These are phyloP conservation scores for Lomographa bimaculata DNA, from an alignment of 2,888 invertebrate species.

Conservation along the genomic window DNA sequence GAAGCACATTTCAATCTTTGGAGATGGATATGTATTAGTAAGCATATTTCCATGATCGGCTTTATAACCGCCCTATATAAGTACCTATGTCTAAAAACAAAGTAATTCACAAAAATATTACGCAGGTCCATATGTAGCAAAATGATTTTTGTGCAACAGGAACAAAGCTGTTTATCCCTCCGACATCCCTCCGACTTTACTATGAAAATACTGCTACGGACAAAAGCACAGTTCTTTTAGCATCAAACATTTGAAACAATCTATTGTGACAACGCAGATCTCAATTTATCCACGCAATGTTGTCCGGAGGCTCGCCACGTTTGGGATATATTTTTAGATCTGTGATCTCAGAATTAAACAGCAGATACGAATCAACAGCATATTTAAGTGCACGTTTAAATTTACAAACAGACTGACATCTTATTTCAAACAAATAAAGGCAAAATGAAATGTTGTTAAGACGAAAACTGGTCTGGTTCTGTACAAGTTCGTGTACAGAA, in stretches of 20 bases:
- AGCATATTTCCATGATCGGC: no score
- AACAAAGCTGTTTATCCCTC: slow-evolving; percentile 13
- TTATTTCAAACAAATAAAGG: no score
- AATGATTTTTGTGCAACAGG: slow-evolving; percentile 10
- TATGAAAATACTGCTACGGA: slow-evolving; percentile 11
- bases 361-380: slow-evolving; percentile 5
- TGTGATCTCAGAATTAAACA: slow-evolving; percentile 28
- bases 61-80: no score
- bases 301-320: slow-evolving; percentile 15
- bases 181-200: slow-evolving; percentile 17
- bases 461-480: no score
- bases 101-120: neutral
- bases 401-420: no score
- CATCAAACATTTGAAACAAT: slow-evolving; percentile 2
- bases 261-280: slow-evolving; percentile 17
- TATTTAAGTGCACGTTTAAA: no score
- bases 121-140: slow-evolving; percentile 1
- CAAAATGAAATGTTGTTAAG: no score
- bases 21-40: no score
- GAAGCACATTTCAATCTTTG: no score
- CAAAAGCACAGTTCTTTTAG: slow-evolving; percentile 9
- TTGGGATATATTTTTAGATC: slow-evolving; percentile 26
- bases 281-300: slow-evolving; percentile 21
- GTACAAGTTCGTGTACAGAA: no score
- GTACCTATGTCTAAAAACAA: no score